Conservation (phyloP, 1,140 invertebrate genomes). For the Leptinotarsa undecemlineata region DNA sequence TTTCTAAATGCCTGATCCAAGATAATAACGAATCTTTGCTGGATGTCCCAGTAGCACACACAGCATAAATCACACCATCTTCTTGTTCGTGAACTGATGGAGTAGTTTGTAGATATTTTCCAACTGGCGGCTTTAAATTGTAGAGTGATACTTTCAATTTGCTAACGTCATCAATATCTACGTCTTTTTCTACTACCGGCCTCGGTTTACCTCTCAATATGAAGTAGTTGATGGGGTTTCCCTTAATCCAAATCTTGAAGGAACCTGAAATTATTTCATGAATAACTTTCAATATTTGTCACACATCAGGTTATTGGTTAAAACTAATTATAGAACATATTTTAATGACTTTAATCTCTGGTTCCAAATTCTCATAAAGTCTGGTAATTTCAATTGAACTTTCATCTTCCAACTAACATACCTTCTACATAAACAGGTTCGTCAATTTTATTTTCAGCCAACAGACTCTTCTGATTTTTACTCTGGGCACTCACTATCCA, state of each 20-base stretch:
- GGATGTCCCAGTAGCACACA: slow-evolving; percentile 75
- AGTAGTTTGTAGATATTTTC: slow-evolving; percentile 54
- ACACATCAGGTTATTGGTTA: no score
- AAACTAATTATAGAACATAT: no score
- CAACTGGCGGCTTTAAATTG: slow-evolving; percentile 56
- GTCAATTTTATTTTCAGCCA: slow-evolving; percentile 70
- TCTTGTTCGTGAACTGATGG: slow-evolving; percentile 88
- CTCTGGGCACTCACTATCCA: slow-evolving; percentile 94
- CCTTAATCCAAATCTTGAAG: slow-evolving; percentile 78
- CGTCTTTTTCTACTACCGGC: slow-evolving; percentile 51
- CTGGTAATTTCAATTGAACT: no score
- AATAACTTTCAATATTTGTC: background rate
- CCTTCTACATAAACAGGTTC: slow-evolving; percentile 86
- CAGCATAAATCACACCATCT: slow-evolving; percentile 85
- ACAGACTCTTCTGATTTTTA: slow-evolving; percentile 72
- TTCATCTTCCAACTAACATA: background rate
- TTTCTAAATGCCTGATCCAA: slow-evolving; percentile 88
- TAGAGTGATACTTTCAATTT: slow-evolving; percentile 66
- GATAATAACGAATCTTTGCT: slow-evolving; percentile 87
- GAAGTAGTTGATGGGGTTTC: slow-evolving; percentile 83
- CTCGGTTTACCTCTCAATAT: slow-evolving; percentile 72
- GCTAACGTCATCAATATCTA: slow-evolving; percentile 65
- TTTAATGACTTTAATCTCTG: no score
- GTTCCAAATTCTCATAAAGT: no score
- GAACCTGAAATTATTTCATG: slow-evolving; percentile 53